Base-by-base conservation (phyloP, 1,140 invertebrate species). In the Camponotus floridanus region DNA sequence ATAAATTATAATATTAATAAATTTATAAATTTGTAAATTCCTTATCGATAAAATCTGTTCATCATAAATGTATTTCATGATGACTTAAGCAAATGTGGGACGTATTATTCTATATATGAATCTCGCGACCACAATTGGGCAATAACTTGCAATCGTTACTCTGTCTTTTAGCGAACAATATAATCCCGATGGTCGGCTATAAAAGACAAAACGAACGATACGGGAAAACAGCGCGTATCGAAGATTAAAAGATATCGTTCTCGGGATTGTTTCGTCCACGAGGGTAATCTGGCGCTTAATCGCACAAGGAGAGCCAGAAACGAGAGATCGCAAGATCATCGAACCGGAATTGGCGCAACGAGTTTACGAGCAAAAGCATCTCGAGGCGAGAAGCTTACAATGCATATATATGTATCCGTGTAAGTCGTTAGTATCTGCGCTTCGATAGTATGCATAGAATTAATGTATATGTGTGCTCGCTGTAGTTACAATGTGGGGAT, bases 221-320 rank as follows among this genome's bases (percentile, higher is more conserved):
- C 18, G 13, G 7, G 7, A 85, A 88, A 79, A 86, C 48, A 31
- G 8, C 80, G 73, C 64, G 51, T 64, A 73, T 51, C 70, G 70
- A 71, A 65, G 83, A 88, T 88, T 86, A 86, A 88, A 78, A 85
- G 85, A 86, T 61, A 88, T 11, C 59, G 26, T 6, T 8, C n/a
- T n/a, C 13, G 33, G 48, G 45, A 79, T 73, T 70, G 73, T 79
- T 45, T 76, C 59, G 71, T 18, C 26, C 48, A 39, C 42, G 51
- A 59, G 65, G 87, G 39, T 76, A 89, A 89, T 89, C 88, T 83
- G 62, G 76, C 57, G 83, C 73, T 88, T 86, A 88, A 89, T 89
- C 83, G 84, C 26, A 57, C 86, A 76, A 85, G 65, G 55, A 71
- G 57, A 51, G 48, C 71, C 36, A n/a, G 81, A 64, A 76, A 39